Evolutionary conservation across 2,888 invertebrate species (phyloP), one percentile per base, ranked within the genome.

Genomic region (Chouioia cunea): DNA sequence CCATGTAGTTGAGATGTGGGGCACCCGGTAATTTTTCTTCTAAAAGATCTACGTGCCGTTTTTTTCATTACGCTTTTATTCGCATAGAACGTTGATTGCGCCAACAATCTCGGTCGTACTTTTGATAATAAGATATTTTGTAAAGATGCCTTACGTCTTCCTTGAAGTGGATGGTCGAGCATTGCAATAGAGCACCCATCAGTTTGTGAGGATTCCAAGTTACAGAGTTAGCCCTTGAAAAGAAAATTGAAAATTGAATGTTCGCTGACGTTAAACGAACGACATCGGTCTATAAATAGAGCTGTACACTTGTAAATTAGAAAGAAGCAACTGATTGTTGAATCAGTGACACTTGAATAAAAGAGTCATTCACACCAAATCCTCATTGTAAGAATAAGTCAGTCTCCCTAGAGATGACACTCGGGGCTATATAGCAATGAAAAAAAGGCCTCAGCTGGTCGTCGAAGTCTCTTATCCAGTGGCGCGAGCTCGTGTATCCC

Each of bases 191-290:
- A 0, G 96, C 94, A 0, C 98, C 98, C 96, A 99, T 97, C 84
- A 99, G 89, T 88, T 99, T 99, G 87, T 99, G 99, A 16, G 99
- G 99, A 88, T 99, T 99, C 99, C 99, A 99, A 56, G 98, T 97
- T 75, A 99, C 93, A 8, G 97, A 97, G 86, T 97, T 93, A 71
- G 96, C 96, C 82, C 97, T 97, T 89, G 10, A 88, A 88, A 75
- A 71, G 82, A 65, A 76, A 10, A n/a, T n/a, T n/a, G n/a, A 75
- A 63, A 76, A 68, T 58, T 10, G 18, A 54, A 52, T 43, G 46
- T 16, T 4, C 4, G 48, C 48, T n/a, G n/a, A n/a, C 36, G 12
- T 36, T 6, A 36, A 36, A 36, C 36, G 36, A 36, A n/a, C n/a
- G 36, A 36, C 6, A 27, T 27, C 6, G 3, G 6, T 27, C n/a